Base-by-base conservation (phyloP, 2,113 vertebrate genomes). In the cat (Felis catus) region DNA sequence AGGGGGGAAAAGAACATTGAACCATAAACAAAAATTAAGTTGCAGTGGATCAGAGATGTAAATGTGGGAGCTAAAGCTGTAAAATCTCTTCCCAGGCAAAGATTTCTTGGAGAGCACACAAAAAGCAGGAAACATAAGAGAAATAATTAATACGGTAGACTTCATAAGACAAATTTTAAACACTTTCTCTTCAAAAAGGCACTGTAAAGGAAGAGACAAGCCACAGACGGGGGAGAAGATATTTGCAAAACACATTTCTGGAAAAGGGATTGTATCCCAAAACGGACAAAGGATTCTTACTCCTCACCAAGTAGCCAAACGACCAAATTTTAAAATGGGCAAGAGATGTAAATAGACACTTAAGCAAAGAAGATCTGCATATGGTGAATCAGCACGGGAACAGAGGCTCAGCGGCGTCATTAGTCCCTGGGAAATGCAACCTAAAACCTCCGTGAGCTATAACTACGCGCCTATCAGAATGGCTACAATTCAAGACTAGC, bases 1-100 rank as follows among this genome's bases (percentile, higher is more conserved):
- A 48, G 51, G 36, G 27, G 18, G 3, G 0, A 9, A 73, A 63
- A 91, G 66, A 76, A 95, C 73, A 93, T 92, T 96, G 89, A 70
- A 82, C 82, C 79, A 89, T 97, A 95, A 98, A 93, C 82, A 96
- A 66, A 95, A 95, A 89, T 97, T 93, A 96, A 96, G 68, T 95
- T 76, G 71, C n/a, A 68, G 0, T 82, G 73, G 61, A 83, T 91
- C 48, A 25, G 84, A 41, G 39, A 89, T 71, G 21, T 80, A 94
- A 91, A 95, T 89, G 39, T 33, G 81, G 58, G 58, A 71, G 11
- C 70, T 91, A 73, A 89, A 33, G 39, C 85, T 93, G 3, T 82
- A 88, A 93, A 90, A 58, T 21, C 8, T 90, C 63, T 93, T 70
- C 78, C 55, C 55, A 66, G 70, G 89, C 79, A 89, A 92, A 58